A percentile compares a stretch with the other conserved stretches of the same genome.
phyloP scores from a whole-genome alignment of 2,797 vertebrate species.

The Neopelma chrysocephalum region DNA sequence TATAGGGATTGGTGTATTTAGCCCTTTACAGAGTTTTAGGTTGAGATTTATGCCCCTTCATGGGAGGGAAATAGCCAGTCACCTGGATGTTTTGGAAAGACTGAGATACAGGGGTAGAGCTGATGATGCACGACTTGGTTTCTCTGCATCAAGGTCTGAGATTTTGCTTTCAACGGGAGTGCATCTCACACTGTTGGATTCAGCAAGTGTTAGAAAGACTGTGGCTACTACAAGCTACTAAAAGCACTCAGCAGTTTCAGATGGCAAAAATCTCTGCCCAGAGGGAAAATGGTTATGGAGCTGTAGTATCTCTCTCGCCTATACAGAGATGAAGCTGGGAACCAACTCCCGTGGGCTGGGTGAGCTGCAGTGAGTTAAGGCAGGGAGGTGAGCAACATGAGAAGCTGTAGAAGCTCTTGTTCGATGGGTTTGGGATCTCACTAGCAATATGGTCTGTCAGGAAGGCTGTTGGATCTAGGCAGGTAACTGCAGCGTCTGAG shows the following conservation, averaged over 20 bases:
- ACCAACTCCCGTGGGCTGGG: background rate
- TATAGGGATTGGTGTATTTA: background rate
- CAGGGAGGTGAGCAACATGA: background rate
- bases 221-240: background rate
- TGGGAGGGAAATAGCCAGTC: background rate
- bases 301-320: fast-evolving
- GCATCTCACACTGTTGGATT: background rate
- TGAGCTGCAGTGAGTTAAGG: background rate
- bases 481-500: background rate
- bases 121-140: fast-evolving
- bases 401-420: background rate
- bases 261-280: background rate
- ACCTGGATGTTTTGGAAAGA: background rate
- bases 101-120: background rate
- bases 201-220: background rate
- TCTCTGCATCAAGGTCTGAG: background rate
- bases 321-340: background rate
- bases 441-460: background rate
- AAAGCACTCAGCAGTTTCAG: background rate
- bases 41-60: background rate
- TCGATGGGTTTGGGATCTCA: background rate
- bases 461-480: background rate
- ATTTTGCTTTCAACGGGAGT: background rate
- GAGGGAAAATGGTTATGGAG: background rate
- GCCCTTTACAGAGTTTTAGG: background rate